Evolutionary conservation across 2,888 invertebrate species (phyloP).

Genomic region (Drosophila cracens): DNA sequence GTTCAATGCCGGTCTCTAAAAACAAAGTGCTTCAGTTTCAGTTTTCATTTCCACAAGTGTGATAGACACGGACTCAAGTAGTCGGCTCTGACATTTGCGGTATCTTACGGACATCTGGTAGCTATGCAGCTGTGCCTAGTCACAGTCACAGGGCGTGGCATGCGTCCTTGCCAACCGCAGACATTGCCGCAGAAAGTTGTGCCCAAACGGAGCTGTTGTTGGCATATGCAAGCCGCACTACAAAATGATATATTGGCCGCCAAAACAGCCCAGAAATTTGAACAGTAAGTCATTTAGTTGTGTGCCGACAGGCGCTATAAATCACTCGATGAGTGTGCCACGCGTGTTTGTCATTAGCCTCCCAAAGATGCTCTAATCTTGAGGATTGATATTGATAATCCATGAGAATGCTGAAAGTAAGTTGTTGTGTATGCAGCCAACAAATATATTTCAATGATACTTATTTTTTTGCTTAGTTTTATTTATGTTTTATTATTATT

Average conservation of each 20-base stretch:
- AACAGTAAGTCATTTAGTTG: conserved; percentile 36
- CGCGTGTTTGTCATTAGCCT: conserved; percentile 34
- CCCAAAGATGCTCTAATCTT: conserved; percentile 6
- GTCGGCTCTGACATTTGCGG: conserved; percentile 17
- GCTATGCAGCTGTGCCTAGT: conserved; percentile 16
- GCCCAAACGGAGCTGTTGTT: conserved; percentile 37
- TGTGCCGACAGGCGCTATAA: conserved; percentile 42
- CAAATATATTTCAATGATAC: not conserved
- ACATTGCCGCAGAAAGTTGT: conserved; percentile 32
- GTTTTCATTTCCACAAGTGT: conserved; percentile 54
- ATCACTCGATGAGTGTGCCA: conserved; percentile 36
- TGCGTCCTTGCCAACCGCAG: conserved; percentile 68
- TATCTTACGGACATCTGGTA: conserved; percentile 37
- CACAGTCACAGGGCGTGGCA: conserved; percentile 57
- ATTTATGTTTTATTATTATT: not conserved
- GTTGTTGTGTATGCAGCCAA: not conserved
- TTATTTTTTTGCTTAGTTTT: not conserved
- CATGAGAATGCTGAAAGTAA: not conserved
- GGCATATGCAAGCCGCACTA: conserved; percentile 53
- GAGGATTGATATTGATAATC: conserved; percentile 13
- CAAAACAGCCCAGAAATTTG: conserved; percentile 37
- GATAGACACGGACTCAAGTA: conserved; percentile 51
- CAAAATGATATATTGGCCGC: conserved; percentile 47
- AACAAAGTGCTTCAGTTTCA: conserved; percentile 22
- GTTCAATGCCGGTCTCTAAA: not conserved